Conservation (phyloP, 2,797 vertebrate genomes). For the Helicolenus hilgendorfi region DNA sequence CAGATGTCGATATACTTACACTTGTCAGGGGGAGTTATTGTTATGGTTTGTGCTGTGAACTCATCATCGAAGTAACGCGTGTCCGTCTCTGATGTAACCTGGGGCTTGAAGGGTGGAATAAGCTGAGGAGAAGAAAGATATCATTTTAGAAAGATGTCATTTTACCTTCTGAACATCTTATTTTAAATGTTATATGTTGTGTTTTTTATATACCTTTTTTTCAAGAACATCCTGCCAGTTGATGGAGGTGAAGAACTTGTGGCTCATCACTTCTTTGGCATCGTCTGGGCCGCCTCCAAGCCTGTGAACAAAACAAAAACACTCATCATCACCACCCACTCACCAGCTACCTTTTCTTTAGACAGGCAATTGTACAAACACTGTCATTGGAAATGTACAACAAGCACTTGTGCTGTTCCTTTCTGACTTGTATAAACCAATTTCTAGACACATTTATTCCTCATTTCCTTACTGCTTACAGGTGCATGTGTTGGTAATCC, state of each 20-base stretch:
- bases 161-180: neutral
- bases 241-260: slow-evolving; percentile 94
- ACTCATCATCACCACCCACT: neutral
- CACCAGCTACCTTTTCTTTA: slow-evolving; percentile 11
- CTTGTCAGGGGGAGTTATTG: slow-evolving; percentile 96
- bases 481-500: slow-evolving; percentile 13
- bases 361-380: slow-evolving; percentile 14
- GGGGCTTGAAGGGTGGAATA: slow-evolving; percentile 95
- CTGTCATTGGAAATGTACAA: slow-evolving; percentile 10
- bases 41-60: slow-evolving; percentile 97
- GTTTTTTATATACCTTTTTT: slow-evolving; percentile 90
- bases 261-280: slow-evolving; percentile 97
- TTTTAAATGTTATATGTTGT: neutral
- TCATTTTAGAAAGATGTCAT: neutral
- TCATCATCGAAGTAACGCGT: slow-evolving; percentile 97
- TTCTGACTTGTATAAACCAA: slow-evolving; percentile 16
- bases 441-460: slow-evolving; percentile 43
- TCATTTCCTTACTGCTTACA: slow-evolving; percentile 62
- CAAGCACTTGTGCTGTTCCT: slow-evolving; percentile 25
- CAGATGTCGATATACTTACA: slow-evolving; percentile 89
- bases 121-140: slow-evolving; percentile 84
- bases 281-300: slow-evolving; percentile 95
- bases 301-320: slow-evolving; percentile 81
- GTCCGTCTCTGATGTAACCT: slow-evolving; percentile 96
- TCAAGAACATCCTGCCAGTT: slow-evolving; percentile 96